Conservation (phyloP, 2,888 invertebrate species). For the Augochlorella aurata region DNA sequence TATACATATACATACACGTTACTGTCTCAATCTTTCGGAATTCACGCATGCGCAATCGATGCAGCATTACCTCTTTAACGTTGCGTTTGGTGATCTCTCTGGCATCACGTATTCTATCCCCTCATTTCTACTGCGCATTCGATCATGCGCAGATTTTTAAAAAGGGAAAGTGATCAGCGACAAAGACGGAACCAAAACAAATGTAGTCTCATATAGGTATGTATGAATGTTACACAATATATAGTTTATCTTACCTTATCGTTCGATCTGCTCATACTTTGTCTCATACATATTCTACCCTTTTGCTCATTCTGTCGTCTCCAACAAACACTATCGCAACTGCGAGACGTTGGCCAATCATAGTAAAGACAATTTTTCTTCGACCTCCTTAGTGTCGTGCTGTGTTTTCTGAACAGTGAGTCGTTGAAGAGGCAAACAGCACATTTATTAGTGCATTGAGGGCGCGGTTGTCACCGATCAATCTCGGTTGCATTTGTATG, state of each 20-base stretch:
- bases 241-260: too few relatives aligned
- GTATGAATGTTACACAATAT: too few relatives aligned
- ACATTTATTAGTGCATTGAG: constrained; percentile 47
- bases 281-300: too few relatives aligned
- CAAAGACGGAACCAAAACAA: too few relatives aligned
- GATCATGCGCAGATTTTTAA: not conserved
- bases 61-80: not conserved
- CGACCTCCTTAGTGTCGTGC: not conserved
- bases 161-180: not conserved
- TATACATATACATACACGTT: not conserved
- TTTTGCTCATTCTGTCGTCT: too few relatives aligned
- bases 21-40: constrained; percentile 9
- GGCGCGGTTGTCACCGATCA: constrained; percentile 68
- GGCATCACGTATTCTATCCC: not conserved
- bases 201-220: too few relatives aligned
- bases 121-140: not conserved
- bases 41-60: constrained; percentile 45
- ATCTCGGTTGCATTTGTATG: constrained; percentile 59
- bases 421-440: not conserved
- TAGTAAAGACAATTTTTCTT: not conserved
- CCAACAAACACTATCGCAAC: not conserved
- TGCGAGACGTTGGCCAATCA: not conserved
- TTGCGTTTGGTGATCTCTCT: not conserved
- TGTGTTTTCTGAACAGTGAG: not conserved
- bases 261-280: too few relatives aligned